Base-by-base conservation (phyloP, 2,797 vertebrate genomes). In the Peromyscus attwateri region DNA sequence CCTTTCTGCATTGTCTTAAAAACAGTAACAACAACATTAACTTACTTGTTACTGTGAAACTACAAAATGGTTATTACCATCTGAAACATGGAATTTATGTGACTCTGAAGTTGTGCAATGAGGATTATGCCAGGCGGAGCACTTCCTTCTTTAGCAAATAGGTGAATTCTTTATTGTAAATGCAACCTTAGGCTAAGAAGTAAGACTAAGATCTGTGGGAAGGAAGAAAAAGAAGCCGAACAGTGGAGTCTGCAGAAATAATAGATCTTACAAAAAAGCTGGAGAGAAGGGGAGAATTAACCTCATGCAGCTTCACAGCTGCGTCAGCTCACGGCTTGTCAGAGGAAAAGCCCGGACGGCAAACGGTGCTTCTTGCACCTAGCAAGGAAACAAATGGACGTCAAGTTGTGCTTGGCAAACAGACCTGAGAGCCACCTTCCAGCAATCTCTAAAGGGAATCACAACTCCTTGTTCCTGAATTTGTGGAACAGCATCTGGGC, bases 331-430 rank as follows among this genome's bases (percentile, higher is more conserved):
- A 37, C 40, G 64, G 76, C 37, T 57, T 81, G 27, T 95, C 84
- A 37, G 46, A 92, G 77, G 92, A 55, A 82, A 92, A 93, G 21
- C 79, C 68, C 40, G 25, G 52, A 46, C 21, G 0, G n/a, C 64
- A 49, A 66, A 23, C 0, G 1, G 92, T 75, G 94, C 1, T 1
- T 80, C 84, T 75, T 76, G 27, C 14, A 68, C 75, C 92, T 91
- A 70, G 79, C 66, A 73, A 87, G 83, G 84, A 97, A 87, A 71
- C 60, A 95, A 97, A 76, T 40, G 95, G 95, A 96, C 49, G 43
- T 97, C 96, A 95, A 96, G 93, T 52, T 73, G 94, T 89, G 95
- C 62, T 80, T 91, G 97, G 94, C 76, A 97, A 98, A 98, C 66
- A 97, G 96, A 93, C 83, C 79, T 10, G 87, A 94, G 92, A 1